Percentiles rank a stretch among this genome's conserved stretches.
Conservation (phyloP, 2,888 invertebrate species). For the Agrotis ipsilon region DNA sequence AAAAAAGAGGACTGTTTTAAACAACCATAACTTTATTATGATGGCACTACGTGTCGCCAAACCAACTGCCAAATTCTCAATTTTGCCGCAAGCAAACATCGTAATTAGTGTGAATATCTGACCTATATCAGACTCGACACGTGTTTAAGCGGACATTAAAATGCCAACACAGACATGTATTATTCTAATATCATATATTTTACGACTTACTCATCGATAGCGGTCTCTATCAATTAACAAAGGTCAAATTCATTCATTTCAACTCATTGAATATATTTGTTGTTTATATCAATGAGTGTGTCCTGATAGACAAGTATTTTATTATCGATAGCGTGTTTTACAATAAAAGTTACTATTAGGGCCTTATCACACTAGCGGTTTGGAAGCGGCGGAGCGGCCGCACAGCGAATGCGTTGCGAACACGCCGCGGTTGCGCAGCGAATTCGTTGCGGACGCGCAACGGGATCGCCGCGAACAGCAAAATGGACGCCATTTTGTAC, state of each 20-base stretch:
- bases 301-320: constrained; percentile 12
- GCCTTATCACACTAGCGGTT: too few relatives aligned
- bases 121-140: constrained; percentile 24
- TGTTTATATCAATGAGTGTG: constrained; percentile 27
- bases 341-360: constrained; percentile 15
- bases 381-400: too few relatives aligned
- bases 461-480: too few relatives aligned
- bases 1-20: neutral
- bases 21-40: neutral
- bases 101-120: constrained; percentile 4
- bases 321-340: constrained; percentile 5
- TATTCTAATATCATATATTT: constrained; percentile 31
- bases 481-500: too few relatives aligned
- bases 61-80: too few relatives aligned
- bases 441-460: too few relatives aligned
- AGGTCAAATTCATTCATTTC: constrained; percentile 60
- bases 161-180: neutral
- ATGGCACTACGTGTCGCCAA: too few relatives aligned
- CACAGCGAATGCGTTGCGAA: too few relatives aligned
- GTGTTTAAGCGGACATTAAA: constrained; percentile 13
- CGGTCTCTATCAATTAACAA: constrained; percentile 50
- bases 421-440: too few relatives aligned
- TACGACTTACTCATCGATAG: constrained; percentile 48
- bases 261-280: constrained; percentile 45
- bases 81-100: too few relatives aligned